A percentile compares a stretch with the other conserved stretches of the same genome.
These are phyloP conservation scores for Catostylus mosaicus DNA, from an alignment of 30 jellyfish, hydroid and myxozoan species.

Conservation along the genomic window DNA sequence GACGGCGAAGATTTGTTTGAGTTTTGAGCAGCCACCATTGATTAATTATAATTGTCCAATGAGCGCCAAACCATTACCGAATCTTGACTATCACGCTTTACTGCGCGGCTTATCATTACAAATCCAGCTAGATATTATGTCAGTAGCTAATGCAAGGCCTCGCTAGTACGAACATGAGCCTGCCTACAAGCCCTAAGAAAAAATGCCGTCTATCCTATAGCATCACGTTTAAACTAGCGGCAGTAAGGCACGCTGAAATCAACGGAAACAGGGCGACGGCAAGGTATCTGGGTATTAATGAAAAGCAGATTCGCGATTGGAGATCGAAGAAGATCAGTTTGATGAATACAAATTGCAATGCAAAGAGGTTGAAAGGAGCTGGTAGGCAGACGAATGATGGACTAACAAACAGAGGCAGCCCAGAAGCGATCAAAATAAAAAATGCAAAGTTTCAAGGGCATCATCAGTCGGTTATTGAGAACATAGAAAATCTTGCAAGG, in stretches of 20 bases:
- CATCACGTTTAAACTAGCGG: constrained; percentile 87
- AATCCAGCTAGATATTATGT: constrained; percentile 38
- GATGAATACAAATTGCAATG: constrained; percentile 89
- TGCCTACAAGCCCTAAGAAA: constrained; percentile 33
- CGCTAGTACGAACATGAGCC: constrained; percentile 22
- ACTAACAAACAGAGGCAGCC: not conserved
- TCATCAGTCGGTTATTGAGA: constrained; percentile 32
- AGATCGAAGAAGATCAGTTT: constrained; percentile 85
- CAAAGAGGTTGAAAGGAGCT: constrained; percentile 92
- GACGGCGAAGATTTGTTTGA: not conserved
- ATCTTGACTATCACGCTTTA: constrained; percentile 63
- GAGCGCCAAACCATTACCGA: constrained; percentile 79
- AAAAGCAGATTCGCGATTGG: constrained; percentile 94
- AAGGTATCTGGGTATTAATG: constrained; percentile 84
- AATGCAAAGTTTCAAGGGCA: constrained; percentile 4
- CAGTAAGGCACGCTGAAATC: constrained; percentile 88
- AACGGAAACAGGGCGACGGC: constrained; percentile 99
- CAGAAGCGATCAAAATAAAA: constrained; percentile 14
- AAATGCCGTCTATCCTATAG: constrained; percentile 75
- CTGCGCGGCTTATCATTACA: constrained; percentile 89
- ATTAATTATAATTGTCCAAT: constrained; percentile 60
- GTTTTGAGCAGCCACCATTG: constrained; percentile 20
- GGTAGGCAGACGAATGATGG: constrained; percentile 77
- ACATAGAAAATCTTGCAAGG: constrained; percentile 23
- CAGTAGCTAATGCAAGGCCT: constrained; percentile 57